phyloP scores from a whole-genome alignment of 2,888 invertebrate species.

The Geophilus truncorum region DNA sequence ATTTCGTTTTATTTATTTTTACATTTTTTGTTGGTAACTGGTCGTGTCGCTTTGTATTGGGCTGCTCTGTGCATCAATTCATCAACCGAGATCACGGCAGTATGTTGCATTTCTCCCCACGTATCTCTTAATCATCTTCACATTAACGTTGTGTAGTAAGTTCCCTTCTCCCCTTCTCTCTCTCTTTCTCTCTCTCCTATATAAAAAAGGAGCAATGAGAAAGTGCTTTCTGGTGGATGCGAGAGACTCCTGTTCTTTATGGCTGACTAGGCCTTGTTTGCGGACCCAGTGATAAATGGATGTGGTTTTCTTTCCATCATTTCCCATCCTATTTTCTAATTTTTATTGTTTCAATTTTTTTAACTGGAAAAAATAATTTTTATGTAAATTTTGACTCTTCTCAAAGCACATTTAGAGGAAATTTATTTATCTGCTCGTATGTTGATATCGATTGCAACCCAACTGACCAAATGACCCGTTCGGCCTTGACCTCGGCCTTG shows the following conservation, averaged over 20 bases:
- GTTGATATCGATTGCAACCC: neutral
- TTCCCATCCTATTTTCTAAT: neutral
- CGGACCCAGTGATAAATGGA: constrained; percentile 12
- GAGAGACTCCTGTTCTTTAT: neutral
- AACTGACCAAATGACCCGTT: constrained; percentile 5
- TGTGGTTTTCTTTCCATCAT: constrained; percentile 8
- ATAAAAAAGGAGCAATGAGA: constrained; percentile 20
- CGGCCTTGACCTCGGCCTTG: constrained; percentile 4
- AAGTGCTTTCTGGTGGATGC: constrained; percentile 25
- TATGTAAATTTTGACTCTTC: neutral
- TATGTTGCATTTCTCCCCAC: constrained; percentile 19
- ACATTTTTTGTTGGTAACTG: neutral
- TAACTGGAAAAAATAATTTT: too few species aligned
- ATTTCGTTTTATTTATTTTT: neutral
- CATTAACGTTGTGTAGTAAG: constrained; percentile 20
- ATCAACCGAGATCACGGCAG: neutral
- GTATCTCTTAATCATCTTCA: constrained; percentile 24
- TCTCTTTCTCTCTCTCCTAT: neutral
- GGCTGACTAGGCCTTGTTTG: constrained; percentile 21
- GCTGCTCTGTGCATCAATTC: constrained; percentile 7
- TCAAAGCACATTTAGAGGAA: constrained; percentile 10
- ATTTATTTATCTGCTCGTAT: neutral
- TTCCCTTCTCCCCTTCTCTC: neutral
- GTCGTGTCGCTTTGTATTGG: neutral
- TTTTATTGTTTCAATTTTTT: neutral